Evolutionary conservation across 2,888 invertebrate species (phyloP).

Genomic region (Keiferia lycopersicella): DNA sequence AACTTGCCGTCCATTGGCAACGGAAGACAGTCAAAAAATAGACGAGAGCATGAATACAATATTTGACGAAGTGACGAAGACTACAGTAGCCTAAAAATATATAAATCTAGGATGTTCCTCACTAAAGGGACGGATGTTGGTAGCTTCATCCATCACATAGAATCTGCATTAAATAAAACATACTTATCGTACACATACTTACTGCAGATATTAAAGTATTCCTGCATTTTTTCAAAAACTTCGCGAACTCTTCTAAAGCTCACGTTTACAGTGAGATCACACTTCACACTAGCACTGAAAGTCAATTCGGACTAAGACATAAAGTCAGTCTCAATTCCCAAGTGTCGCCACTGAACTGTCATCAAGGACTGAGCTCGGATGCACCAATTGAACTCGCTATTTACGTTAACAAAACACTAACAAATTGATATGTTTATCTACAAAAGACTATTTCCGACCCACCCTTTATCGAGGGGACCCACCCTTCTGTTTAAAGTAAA

Average conservation of each 20-base stretch:
- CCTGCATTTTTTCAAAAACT: neutral
- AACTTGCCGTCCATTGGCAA: no score
- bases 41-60: no score
- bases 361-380: slow-evolving; percentile 61
- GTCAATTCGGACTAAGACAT: slow-evolving; percentile 33
- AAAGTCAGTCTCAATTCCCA: slow-evolving; percentile 56
- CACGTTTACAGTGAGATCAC: neutral
- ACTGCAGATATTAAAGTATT: neutral
- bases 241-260: neutral
- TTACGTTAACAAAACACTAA: slow-evolving; percentile 76
- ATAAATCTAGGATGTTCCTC: no score
- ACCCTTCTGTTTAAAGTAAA: slow-evolving; percentile 70
- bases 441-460: slow-evolving; percentile 70
- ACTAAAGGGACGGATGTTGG: no score
- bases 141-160: no score
- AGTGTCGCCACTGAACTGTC: slow-evolving; percentile 63
- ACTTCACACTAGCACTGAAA: slow-evolving; percentile 22
- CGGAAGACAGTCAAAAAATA: no score
- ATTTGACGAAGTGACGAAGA: no score
- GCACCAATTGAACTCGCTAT: slow-evolving; percentile 70
- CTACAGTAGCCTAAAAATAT: no score
- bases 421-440: slow-evolving; percentile 82
- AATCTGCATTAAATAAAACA: no score
- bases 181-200: no score
- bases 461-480: slow-evolving; percentile 77